Percentiles rank a stretch among this genome's conserved stretches.
phyloP scores from a whole-genome alignment of 2,888 invertebrate genomes.

The Agriopis aurantiaria region DNA sequence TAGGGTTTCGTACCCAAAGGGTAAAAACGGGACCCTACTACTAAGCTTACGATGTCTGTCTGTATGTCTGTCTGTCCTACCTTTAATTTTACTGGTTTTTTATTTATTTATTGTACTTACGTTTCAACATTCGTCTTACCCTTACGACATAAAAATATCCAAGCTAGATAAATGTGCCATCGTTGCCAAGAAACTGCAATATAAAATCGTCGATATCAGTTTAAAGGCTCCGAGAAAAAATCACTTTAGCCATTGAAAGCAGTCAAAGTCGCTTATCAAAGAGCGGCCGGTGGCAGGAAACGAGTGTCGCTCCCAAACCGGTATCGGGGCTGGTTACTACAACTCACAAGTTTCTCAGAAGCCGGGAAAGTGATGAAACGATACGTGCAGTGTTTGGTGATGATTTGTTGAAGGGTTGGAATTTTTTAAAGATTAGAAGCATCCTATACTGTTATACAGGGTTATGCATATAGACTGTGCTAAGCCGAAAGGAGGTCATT shows the following conservation, averaged over 20 bases:
- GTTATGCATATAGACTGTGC: too few relatives aligned
- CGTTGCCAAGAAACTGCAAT: constrained; percentile 28
- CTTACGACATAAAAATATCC: not conserved
- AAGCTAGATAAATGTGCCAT: constrained; percentile 7
- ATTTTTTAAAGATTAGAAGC: too few relatives aligned
- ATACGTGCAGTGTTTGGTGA: not conserved
- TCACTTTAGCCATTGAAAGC: constrained; percentile 39
- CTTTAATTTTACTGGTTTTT: too few relatives aligned
- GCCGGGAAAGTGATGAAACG: constrained; percentile 1
- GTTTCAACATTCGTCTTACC: not conserved
- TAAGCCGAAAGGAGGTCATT: too few relatives aligned
- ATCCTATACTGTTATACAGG: too few relatives aligned
- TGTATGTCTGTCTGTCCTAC: too few relatives aligned
- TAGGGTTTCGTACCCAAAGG: too few relatives aligned
- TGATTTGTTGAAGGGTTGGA: not conserved
- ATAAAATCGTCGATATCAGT: constrained; percentile 33
- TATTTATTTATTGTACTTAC: too few relatives aligned
- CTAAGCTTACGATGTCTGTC: too few relatives aligned
- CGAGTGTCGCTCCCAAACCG: constrained; percentile 32
- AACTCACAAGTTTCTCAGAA: constrained; percentile 18
- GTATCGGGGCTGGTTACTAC: constrained; percentile 18
- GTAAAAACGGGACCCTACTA: not conserved
- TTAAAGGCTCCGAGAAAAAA: constrained; percentile 34
- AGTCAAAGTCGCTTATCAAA: constrained; percentile 44
- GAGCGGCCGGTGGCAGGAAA: constrained; percentile 37